phyloP scores from a whole-genome alignment of 2,113 vertebrate species.

The Zosterops pallidus region DNA sequence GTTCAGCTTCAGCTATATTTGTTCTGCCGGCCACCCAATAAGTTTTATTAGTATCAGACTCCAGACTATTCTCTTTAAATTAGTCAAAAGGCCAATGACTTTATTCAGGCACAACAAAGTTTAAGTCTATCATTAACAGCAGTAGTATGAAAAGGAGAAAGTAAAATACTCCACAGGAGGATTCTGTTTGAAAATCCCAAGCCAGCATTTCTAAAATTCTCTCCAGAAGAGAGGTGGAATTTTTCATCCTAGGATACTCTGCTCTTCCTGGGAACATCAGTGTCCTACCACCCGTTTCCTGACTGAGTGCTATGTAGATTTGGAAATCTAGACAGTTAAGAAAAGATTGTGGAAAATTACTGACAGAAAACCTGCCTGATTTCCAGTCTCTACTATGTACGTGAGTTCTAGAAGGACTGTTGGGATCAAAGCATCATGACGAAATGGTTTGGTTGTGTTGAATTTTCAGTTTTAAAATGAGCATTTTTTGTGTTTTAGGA shows the following conservation, averaged over 20 bases:
- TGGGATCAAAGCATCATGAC: neutral
- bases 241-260: neutral
- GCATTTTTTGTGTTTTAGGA: slow-evolving; percentile 3
- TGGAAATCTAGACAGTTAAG: neutral
- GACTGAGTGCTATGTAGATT: neutral
- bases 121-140: neutral
- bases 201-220: neutral
- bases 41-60: slow-evolving; percentile 59
- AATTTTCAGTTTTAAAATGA: neutral
- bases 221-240: neutral
- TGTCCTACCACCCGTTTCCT: neutral
- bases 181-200: neutral
- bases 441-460: neutral
- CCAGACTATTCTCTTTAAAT: slow-evolving; percentile 36
- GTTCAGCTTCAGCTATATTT: slow-evolving; percentile 19
- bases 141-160: slow-evolving; percentile 16
- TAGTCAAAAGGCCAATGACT: slow-evolving; percentile 10
- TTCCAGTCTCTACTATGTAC: neutral
- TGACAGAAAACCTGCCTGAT: neutral
- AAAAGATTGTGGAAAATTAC: neutral
- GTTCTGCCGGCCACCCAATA: slow-evolving; percentile 17
- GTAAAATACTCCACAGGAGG: neutral
- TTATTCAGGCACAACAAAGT: neutral
- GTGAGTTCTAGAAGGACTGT: neutral
- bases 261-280: neutral